A percentile compares a stretch with the other conserved stretches of the same genome.
phyloP scores from a whole-genome alignment of 2,888 invertebrate species.

The Folsomia candida region DNA sequence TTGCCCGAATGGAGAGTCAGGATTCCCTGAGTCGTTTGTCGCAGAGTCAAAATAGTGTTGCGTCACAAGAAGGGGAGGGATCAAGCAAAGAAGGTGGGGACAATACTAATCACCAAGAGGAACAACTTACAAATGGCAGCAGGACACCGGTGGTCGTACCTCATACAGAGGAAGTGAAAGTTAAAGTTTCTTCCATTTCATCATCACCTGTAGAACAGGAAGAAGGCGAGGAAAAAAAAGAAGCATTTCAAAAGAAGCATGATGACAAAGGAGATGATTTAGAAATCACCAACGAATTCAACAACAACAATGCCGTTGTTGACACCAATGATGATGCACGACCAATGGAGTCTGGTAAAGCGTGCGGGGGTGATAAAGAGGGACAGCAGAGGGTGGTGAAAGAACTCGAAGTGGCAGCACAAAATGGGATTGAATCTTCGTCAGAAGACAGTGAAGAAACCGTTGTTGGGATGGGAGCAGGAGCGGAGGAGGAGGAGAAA shows the following conservation, averaged over 20 bases:
- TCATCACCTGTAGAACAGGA: background rate
- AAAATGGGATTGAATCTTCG: background rate
- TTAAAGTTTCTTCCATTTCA: background rate
- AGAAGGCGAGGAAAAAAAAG: too few species aligned
- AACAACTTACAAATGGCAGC: background rate
- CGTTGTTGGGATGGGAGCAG: background rate
- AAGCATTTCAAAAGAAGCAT: background rate
- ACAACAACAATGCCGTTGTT: slow-evolving; percentile 5
- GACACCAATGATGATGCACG: slow-evolving; percentile 15
- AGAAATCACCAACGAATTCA: slow-evolving; percentile 3
- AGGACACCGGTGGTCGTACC: background rate
- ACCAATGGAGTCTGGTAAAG: background rate
- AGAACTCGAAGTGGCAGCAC: background rate
- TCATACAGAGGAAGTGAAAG: background rate
- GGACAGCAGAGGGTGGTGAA: background rate
- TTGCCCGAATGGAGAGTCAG: slow-evolving; percentile 95
- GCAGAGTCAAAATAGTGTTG: slow-evolving; percentile 32
- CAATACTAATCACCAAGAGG: background rate
- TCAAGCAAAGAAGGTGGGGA: background rate
- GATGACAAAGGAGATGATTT: slow-evolving; percentile 23
- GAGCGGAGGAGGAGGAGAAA: background rate
- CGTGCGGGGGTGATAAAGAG: background rate
- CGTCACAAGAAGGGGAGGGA: background rate
- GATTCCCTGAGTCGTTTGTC: slow-evolving; percentile 56
- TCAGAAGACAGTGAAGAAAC: background rate